Evolutionary conservation across 2,888 invertebrate species (phyloP).

Genomic region (Mimumesa dahlbomi): DNA sequence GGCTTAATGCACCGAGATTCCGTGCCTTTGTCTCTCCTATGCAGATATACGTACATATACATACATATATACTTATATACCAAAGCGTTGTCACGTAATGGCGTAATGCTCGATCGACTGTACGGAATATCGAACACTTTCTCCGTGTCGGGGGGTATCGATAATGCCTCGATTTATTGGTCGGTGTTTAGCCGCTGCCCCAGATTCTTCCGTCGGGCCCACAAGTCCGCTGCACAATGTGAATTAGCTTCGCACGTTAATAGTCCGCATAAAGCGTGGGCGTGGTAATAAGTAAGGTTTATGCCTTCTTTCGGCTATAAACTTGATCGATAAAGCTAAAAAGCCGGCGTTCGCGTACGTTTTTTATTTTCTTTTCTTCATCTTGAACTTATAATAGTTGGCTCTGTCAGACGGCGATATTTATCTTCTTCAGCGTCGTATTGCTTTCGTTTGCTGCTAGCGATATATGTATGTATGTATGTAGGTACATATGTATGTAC

Average conservation of each 20-base stretch:
- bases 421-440: slow-evolving; percentile 43
- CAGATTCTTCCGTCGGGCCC: slow-evolving; percentile 64
- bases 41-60: slow-evolving; percentile 9
- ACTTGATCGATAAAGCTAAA: slow-evolving; percentile 53
- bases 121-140: slow-evolving; percentile 66
- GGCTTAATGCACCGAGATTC: slow-evolving; percentile 61
- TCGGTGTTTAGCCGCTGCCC: slow-evolving; percentile 62
- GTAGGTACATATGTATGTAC: no score
- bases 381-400: slow-evolving; percentile 21
- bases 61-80: no score
- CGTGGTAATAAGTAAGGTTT: slow-evolving; percentile 57
- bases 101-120: slow-evolving; percentile 47
- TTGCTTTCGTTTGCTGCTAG: slow-evolving; percentile 19
- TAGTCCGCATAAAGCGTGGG: slow-evolving; percentile 63
- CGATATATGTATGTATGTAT: no score
- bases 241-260: slow-evolving; percentile 64
- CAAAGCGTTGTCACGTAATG: slow-evolving; percentile 40
- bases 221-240: slow-evolving; percentile 46
- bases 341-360: slow-evolving; percentile 11
- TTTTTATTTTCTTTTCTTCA: not conserved
- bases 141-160: slow-evolving; percentile 60
- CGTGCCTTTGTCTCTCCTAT: slow-evolving; percentile 63
- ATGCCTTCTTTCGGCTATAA: slow-evolving; percentile 53
- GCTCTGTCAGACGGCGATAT: slow-evolving; percentile 28
- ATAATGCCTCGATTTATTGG: slow-evolving; percentile 73